Percentiles rank a stretch among this genome's conserved stretches.
Conservation (phyloP, 2,888 invertebrate species). For the Drepanosiphum platanoidis region DNA sequence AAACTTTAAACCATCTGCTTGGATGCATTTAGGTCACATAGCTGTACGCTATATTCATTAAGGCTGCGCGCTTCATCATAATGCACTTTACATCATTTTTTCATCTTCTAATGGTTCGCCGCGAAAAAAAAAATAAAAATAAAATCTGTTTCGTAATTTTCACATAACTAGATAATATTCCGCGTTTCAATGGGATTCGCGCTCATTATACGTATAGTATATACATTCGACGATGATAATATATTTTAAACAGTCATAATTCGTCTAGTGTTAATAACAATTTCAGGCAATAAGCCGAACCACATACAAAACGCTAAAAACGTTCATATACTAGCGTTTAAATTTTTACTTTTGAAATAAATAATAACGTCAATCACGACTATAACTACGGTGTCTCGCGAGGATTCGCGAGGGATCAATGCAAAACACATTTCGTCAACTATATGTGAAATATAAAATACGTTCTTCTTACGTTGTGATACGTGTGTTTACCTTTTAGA, state of each 20-base stretch:
- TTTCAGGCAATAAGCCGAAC: not conserved
- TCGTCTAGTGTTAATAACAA: not conserved
- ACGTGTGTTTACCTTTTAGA: no score
- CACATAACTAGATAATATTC: slow-evolving; percentile 3
- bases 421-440: no score
- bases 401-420: no score
- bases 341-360: no score
- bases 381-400: no score
- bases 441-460: no score
- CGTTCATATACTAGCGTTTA: no score
- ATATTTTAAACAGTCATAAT: slow-evolving; percentile 3
- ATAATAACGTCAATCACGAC: no score
- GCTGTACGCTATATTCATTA: not conserved
- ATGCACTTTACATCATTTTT: slow-evolving; percentile 12
- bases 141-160: slow-evolving; percentile 7
- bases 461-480: no score
- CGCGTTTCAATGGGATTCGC: slow-evolving; percentile 15
- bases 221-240: not conserved
- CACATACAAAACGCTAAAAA: not conserved
- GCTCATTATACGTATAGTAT: not conserved
- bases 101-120: not conserved
- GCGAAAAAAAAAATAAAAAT: slow-evolving; percentile 17
- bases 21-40: slow-evolving; percentile 48
- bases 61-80: not conserved
- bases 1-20: slow-evolving; percentile 44